Evolutionary conservation across 1,140 invertebrate genomes (phyloP).

Genomic region (Drosophila guanche): DNA sequence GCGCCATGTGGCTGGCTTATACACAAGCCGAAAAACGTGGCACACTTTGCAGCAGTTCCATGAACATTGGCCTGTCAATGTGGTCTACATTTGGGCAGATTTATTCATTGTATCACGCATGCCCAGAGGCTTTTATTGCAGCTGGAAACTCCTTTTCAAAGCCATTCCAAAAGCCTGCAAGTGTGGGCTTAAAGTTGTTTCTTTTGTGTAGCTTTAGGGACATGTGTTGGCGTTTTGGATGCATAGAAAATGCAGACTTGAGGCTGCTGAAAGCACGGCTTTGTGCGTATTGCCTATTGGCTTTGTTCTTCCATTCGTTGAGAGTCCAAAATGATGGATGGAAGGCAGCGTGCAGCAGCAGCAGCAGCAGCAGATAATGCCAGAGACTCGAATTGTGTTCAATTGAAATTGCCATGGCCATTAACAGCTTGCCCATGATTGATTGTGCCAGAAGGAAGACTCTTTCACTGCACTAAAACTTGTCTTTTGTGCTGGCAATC

Average conservation of each 20-base stretch:
- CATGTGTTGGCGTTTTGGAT: too few relatives aligned
- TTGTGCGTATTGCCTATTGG: neutral
- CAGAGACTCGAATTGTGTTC: slow-evolving; percentile 9
- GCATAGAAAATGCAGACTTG: too few relatives aligned
- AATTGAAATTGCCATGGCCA: slow-evolving; percentile 37
- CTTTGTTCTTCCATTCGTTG: slow-evolving; percentile 9
- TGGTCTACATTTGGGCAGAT: slow-evolving; percentile 21
- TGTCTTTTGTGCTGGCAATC: slow-evolving; percentile 8
- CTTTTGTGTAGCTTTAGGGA: too few relatives aligned
- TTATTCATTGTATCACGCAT: too few relatives aligned
- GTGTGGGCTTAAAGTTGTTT: too few relatives aligned
- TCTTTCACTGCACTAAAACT: slow-evolving; percentile 4
- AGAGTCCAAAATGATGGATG: slow-evolving; percentile 36
- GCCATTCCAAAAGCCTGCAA: too few relatives aligned
- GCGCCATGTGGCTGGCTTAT: neutral
- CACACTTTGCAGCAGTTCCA: slow-evolving; percentile 35
- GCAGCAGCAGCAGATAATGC: neutral
- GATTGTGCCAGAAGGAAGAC: slow-evolving; percentile 26
- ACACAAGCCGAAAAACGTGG: slow-evolving; percentile 17
- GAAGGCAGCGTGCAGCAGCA: neutral
- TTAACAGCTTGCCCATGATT: slow-evolving; percentile 46
- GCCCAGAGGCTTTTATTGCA: too few relatives aligned
- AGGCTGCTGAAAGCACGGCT: neutral
- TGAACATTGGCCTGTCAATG: neutral
- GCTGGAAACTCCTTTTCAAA: too few relatives aligned